Evolutionary conservation across 2,797 vertebrate species (phyloP), one percentile per base, ranked within the genome.

Genomic region (Acanthiza pusilla): DNA sequence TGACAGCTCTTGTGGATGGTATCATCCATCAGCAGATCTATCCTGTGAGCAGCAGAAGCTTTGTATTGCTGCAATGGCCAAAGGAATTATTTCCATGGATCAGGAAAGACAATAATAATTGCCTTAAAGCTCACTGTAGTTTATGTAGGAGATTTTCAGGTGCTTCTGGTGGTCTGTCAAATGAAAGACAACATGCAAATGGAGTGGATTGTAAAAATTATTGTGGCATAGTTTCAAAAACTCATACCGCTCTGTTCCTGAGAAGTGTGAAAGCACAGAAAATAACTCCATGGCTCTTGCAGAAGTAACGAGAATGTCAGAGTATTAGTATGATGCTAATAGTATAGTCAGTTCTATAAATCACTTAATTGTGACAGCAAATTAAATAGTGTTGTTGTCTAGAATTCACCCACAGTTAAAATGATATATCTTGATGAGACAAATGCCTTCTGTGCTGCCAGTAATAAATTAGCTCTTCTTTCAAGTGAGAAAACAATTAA

Each of bases 401-500:
- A 74, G 93, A 90, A 95, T 88, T 90, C 77, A 76, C 23, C 71
- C 83, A 42, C 73, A 84, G 93, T 91, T 94, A 82, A 93, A 95
- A 91, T 93, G 48, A 91, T 95, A 14, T 87, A 84, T 95, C 88
- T 95, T 78, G 88, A 93, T 88, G 83, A 96, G 94, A 94, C 85
- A 93, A 95, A 96, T 89, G 83, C 90, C 42, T 90, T 91, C 77
- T 94, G 80, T 6, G 3, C 80, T 63, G 67, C 83, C 55, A 55
- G 74, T 91, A 96, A 96, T 96, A 93, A 94, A 96, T 95, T 95
- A 96, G 85, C 48, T 95, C 67, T 80, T 95, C 85, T 95, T 96
- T 95, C 91, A 94, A 95, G 93, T 96, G 93, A 93, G 88, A 95
- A 93, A 95, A 96, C 93, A 96, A 96, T 96, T 96, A 96, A 93